Percentiles rank a stretch among this genome's conserved stretches.
Evolutionary conservation across 2,113 vertebrate species (phyloP).

Genomic region (Tenrec ecaudatus): DNA sequence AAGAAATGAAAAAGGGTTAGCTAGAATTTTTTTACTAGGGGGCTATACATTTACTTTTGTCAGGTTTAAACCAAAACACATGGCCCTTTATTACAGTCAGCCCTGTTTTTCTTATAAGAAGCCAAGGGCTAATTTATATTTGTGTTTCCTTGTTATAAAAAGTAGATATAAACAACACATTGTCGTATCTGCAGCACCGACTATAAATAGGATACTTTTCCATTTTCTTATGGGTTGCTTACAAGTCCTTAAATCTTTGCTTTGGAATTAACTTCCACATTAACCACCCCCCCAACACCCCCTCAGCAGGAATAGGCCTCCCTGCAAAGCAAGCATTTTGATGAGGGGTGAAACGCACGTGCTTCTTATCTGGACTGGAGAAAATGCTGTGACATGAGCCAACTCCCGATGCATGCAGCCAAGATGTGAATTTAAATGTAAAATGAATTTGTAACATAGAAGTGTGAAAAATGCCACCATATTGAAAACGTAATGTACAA

Average conservation of each 20-base stretch:
- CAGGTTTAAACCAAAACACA: slow-evolving; percentile 27
- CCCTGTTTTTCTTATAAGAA: slow-evolving; percentile 50
- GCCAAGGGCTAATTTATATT: slow-evolving; percentile 37
- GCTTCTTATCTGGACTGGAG: slow-evolving; percentile 69
- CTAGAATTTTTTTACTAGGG: slow-evolving; percentile 19
- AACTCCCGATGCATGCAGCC: slow-evolving; percentile 66
- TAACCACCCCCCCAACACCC: not conserved
- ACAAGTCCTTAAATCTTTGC: slow-evolving; percentile 71
- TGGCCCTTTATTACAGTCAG: slow-evolving; percentile 17
- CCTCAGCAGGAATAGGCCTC: slow-evolving; percentile 51
- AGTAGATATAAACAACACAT: slow-evolving; percentile 22
- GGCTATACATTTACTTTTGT: slow-evolving; percentile 12
- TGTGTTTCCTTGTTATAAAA: not conserved
- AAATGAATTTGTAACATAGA: slow-evolving; percentile 76
- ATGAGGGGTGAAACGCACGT: slow-evolving; percentile 32
- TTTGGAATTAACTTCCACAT: slow-evolving; percentile 44
- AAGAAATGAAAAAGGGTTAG: not conserved
- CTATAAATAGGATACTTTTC: slow-evolving; percentile 41
- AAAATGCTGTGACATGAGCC: slow-evolving; percentile 61
- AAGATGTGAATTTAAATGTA: slow-evolving; percentile 60
- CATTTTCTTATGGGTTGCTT: slow-evolving; percentile 58
- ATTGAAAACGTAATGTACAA: slow-evolving; percentile 59
- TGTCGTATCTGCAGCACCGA: not conserved
- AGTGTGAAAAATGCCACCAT: slow-evolving; percentile 61
- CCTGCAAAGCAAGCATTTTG: slow-evolving; percentile 62